Evolutionary conservation across 2,888 invertebrate genomes (phyloP).

Genomic region (Campoletis raptor): DNA sequence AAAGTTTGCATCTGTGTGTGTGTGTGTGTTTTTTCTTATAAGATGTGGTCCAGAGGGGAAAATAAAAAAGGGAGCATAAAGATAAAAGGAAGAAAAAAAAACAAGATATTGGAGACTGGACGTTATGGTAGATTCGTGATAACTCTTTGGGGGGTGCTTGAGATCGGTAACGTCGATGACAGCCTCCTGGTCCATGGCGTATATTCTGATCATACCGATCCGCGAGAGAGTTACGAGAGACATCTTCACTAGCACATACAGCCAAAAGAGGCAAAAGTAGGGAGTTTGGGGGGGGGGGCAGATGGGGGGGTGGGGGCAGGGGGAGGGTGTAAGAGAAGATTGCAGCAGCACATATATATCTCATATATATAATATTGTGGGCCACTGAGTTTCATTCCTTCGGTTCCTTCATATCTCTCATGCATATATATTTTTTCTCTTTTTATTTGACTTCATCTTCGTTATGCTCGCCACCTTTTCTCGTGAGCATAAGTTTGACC

Average conservation of each 20-base stretch:
- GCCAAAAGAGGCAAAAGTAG: neutral
- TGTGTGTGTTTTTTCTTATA: constrained; percentile 5
- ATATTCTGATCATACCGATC: constrained; percentile 69
- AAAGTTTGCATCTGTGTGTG: constrained; percentile 11
- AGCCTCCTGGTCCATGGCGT: constrained; percentile 52
- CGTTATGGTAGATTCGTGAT: constrained; percentile 66
- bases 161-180: constrained; percentile 67
- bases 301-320: neutral
- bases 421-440: constrained; percentile 17
- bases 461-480: constrained; percentile 13
- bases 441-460: neutral
- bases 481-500: constrained; percentile 41
- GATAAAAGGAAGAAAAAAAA: constrained; percentile 33
- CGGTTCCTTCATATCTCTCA: constrained; percentile 46
- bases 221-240: constrained; percentile 64
- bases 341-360: neutral
- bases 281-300: neutral
- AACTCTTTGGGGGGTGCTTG: constrained; percentile 61
- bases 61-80: constrained; percentile 26
- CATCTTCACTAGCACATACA: constrained; percentile 66
- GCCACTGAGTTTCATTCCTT: constrained; percentile 63
- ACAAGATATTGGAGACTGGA: constrained; percentile 44
- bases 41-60: constrained; percentile 48
- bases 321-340: constrained; percentile 18
- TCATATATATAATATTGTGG: constrained; percentile 13